These are phyloP conservation scores for Rhinella marina DNA, from an alignment of 2,797 vertebrate genomes.

Conservation along the genomic window DNA sequence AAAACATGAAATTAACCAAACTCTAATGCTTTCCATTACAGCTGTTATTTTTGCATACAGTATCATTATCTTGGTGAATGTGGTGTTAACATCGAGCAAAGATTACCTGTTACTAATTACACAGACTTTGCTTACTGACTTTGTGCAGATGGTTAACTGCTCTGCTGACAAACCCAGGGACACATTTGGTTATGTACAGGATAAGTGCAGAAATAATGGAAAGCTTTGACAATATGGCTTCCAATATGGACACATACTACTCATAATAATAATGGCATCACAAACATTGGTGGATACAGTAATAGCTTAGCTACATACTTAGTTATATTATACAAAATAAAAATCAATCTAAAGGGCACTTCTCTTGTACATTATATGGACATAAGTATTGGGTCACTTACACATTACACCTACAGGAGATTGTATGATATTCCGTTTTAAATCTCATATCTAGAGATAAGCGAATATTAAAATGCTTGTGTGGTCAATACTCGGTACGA, in stretches of 20 bases:
- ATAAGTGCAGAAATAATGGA: constrained; percentile 14
- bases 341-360: too few species aligned
- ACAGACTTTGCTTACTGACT: constrained; percentile 18
- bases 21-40: constrained; percentile 45
- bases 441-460: too few species aligned
- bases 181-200: background rate
- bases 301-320: too few species aligned
- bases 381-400: too few species aligned
- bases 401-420: too few species aligned
- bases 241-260: background rate
- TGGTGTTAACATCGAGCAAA: constrained; percentile 36
- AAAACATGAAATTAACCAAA: constrained; percentile 51
- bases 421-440: too few species aligned
- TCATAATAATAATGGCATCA: background rate
- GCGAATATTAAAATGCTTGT: too few species aligned
- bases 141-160: constrained; percentile 17
- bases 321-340: too few species aligned
- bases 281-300: background rate
- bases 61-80: constrained; percentile 34
- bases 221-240: background rate
- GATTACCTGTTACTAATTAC: constrained; percentile 26
- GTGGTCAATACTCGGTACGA: too few species aligned
- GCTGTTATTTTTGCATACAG: constrained; percentile 31
- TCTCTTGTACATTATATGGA: too few species aligned
- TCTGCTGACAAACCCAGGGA: background rate